These are phyloP conservation scores for Acronicta psi DNA, from an alignment of 2,888 invertebrate genomes.

Conservation along the genomic window DNA sequence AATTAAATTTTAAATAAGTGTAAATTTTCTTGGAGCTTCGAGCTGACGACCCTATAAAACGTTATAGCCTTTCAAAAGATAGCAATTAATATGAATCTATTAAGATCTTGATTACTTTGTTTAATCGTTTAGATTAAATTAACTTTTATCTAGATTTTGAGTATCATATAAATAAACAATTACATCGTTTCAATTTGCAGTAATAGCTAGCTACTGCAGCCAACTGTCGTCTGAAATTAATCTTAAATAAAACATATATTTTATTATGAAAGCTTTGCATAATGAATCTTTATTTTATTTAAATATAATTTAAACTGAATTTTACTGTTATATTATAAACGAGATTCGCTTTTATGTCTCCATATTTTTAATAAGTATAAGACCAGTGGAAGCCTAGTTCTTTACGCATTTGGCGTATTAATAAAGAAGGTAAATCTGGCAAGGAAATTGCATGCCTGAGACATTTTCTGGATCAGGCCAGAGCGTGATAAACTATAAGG, in stretches of 20 bases:
- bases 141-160: constrained; percentile 30
- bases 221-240: constrained; percentile 14
- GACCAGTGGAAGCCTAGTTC: too few species aligned
- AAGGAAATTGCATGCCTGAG: too few species aligned
- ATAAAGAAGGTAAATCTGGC: too few species aligned
- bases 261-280: constrained; percentile 5
- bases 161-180: constrained; percentile 28
- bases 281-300: constrained; percentile 18
- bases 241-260: constrained; percentile 23
- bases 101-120: constrained; percentile 36
- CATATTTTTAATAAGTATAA: neutral
- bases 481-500: too few species aligned
- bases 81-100: constrained; percentile 33
- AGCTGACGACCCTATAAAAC: constrained; percentile 39
- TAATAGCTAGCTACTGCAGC: constrained; percentile 27
- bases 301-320: constrained; percentile 16
- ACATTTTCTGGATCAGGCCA: too few species aligned
- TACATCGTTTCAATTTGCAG: constrained; percentile 42
- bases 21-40: constrained; percentile 6
- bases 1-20: constrained; percentile 12
- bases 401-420: too few species aligned
- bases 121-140: constrained; percentile 35
- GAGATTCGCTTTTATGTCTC: constrained; percentile 10
- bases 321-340: constrained; percentile 29
- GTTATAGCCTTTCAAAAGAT: constrained; percentile 34